Evolutionary conservation across 2,888 invertebrate species (phyloP), one percentile per base, ranked within the genome.

Genomic region (Hypomecis atomaria): DNA sequence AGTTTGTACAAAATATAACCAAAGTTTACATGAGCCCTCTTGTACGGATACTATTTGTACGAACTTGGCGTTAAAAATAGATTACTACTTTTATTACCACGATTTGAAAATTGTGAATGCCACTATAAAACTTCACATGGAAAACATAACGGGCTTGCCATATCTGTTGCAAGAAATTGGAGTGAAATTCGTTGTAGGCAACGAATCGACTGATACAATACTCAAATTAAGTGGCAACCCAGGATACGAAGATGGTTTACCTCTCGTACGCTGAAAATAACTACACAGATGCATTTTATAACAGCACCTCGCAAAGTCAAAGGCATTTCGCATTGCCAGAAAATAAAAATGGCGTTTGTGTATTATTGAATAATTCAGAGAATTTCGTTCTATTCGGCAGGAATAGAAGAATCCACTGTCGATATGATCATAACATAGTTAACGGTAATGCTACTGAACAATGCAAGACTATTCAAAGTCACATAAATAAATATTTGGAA

Each of bases 191-290:
- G 71, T 83, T 57, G 74, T 91, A 61, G 72, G 79, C 6, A 89
- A 89, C 68, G 72, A 76, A 48, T 79, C 87, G 0, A 72, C 75
- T n/a, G 81, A 85, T 1, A 67, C 75, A 23, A 67, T 87, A 43
- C 65, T 88, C 40, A 73, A 78, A 68, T 74, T 93, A 11, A 97
- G 97, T 86, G 97, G 97, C 3, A 96, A 95, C 83, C 96, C 96
- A 0, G 97, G 97, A 4, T 97, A 97, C 77, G 78, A 94, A 6
- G 73, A 88, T 4, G 95, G 95, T 6, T 94, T 94, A 71, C 96
- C 96, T 0, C 86, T 97, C 92, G 48, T 82, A 74, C 57, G 74
- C 81, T 40, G 75, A 80, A 67, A 75, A 65, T 43, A 86, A 92
- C 71, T 77, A 86, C 60, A 86, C 88, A 1, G 76, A 84, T 6